Conservation (phyloP, 2,888 invertebrate species). For the Seira sanloemensis region DNA sequence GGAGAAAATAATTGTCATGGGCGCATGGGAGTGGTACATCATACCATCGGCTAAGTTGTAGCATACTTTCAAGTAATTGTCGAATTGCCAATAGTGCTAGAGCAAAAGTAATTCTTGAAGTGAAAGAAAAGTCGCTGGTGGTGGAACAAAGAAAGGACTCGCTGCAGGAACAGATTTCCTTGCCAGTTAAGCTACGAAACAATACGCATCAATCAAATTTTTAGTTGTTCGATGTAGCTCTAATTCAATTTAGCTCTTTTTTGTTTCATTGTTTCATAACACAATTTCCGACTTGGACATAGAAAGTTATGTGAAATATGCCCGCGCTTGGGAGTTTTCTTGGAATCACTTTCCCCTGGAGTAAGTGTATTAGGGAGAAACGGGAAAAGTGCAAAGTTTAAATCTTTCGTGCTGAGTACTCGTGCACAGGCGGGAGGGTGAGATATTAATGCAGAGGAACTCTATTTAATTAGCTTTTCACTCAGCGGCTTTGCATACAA, state of each 20-base stretch:
- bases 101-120: constrained; percentile 22
- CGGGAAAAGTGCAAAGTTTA: no score
- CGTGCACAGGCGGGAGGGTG: no score
- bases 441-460: no score
- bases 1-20: not conserved
- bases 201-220: constrained; percentile 56
- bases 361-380: no score
- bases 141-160: constrained; percentile 20
- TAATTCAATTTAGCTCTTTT: not conserved
- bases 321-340: not conserved
- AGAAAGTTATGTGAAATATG: not conserved
- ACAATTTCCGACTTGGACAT: not conserved
- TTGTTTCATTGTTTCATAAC: not conserved
- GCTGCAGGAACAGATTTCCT: constrained; percentile 34
- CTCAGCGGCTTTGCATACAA: no score
- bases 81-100: constrained; percentile 56
- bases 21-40: not conserved
- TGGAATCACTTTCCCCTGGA: no score
- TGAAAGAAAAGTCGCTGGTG: constrained; percentile 24
- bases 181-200: constrained; percentile 48
- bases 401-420: no score
- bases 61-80: constrained; percentile 38
- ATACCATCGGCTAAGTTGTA: not conserved
- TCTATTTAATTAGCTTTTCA: no score
- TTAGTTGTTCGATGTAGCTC: not conserved